Evolutionary conservation across 2,113 vertebrate genomes (phyloP).

Genomic region (Siniperca knerii): DNA sequence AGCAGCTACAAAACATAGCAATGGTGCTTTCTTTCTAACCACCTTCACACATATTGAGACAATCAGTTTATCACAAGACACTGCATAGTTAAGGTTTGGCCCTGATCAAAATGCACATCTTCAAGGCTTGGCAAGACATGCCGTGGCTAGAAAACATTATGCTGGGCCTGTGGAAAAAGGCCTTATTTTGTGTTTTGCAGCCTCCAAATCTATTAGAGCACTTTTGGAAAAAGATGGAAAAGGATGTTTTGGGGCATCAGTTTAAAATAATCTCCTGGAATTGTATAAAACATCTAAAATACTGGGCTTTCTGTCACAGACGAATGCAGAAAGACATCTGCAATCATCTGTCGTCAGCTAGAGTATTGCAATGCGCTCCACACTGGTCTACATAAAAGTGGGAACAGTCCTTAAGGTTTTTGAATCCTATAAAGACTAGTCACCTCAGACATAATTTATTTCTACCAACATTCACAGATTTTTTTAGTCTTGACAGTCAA

Average conservation of each 20-base stretch:
- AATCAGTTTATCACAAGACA: not conserved
- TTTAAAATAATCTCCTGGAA: conserved; percentile 1
- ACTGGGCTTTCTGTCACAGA: not conserved
- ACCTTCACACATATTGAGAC: not conserved
- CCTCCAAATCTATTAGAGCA: not conserved
- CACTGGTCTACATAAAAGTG: not conserved
- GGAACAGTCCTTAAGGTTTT: not conserved
- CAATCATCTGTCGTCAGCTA: no score
- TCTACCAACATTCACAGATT: not conserved
- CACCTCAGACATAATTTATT: not conserved
- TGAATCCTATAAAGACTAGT: not conserved
- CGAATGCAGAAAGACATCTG: not conserved
- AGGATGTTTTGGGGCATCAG: not conserved
- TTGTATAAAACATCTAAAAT: not conserved
- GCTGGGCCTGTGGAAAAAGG: not conserved
- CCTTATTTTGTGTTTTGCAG: not conserved
- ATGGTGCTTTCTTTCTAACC: not conserved
- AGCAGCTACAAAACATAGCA: not conserved
- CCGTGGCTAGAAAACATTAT: not conserved
- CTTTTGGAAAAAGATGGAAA: not conserved
- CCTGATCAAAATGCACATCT: not conserved
- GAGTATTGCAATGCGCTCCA: not conserved
- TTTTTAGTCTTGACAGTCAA: not conserved
- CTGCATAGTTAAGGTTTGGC: not conserved
- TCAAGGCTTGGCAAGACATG: not conserved